Base-by-base conservation (phyloP, 2,113 vertebrate genomes). In the Uropsilus gracilis region DNA sequence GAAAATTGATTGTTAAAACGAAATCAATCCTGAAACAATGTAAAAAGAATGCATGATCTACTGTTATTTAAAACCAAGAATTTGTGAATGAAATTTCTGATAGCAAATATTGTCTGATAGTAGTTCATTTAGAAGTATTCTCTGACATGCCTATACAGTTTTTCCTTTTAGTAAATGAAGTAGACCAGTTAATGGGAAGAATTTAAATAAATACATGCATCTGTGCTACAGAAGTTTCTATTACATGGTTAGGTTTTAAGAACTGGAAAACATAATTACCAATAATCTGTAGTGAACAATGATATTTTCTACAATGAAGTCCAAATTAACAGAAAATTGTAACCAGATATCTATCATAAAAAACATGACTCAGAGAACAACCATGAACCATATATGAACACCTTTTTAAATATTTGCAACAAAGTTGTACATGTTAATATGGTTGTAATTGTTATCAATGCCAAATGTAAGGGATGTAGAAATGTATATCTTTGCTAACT, bases 1-100 rank as follows among this genome's bases (percentile, higher is more conserved):
- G 57, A 78, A 96, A 94, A 57, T 46, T 81, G 42, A 86, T 81
- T 88, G 32, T 10, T 32, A 57, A 88, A 82, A 10, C 22, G 93
- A 92, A 91, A 68, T 83, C 48, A 94, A 90, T 87, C 16, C 44
- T 95, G 9, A 72, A 88, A 37, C 73, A 94, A 91, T 39, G 92
- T 28, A 75, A 77, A 84, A 91, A 84, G 34, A 83, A 64, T 69
- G 4, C 37, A 71, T 77, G 53, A 81, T 78, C 2, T 61, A 68
- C 1, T 90, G n/a, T 90, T 94, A 39, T 28, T 82, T 87, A 90
- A 89, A 59, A 5, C 32, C 84, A 76, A 81, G 22, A 44, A 68
- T 84, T 68, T 90, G 32, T 92, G 48, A 81, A 57, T 95, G 78
- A 30, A 90, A 71, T 85, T 93, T 69, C 22, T 81, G 68, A 46